These are phyloP conservation scores for Tiliacea aurago DNA, from an alignment of 2,888 invertebrate genomes.

Conservation along the genomic window DNA sequence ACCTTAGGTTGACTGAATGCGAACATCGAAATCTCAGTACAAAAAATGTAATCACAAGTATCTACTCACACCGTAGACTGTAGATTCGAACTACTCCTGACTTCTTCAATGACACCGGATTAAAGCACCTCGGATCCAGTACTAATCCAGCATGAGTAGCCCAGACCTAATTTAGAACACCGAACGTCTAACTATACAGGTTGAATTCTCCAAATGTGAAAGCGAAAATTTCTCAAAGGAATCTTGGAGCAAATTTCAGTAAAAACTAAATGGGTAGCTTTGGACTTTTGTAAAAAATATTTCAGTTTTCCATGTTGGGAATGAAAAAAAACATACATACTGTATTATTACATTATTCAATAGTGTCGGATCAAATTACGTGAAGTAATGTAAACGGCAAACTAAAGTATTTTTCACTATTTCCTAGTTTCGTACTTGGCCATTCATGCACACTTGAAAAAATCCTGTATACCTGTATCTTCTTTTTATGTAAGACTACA, in stretches of 20 bases:
- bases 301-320: background rate
- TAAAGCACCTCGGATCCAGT: constrained; percentile 25
- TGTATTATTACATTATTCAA: background rate
- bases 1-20: background rate
- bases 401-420: background rate
- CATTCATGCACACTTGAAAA: background rate
- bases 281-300: background rate
- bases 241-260: background rate
- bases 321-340: background rate
- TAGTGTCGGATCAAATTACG: too few relatives aligned
- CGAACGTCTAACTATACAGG: background rate
- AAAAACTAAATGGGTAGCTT: background rate
- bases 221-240: background rate
- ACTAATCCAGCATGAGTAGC: constrained; percentile 34
- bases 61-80: background rate
- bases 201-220: background rate
- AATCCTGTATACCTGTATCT: background rate
- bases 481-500: constrained; percentile 8
- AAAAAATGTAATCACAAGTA: background rate
- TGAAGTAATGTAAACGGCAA: background rate
- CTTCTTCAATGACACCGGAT: constrained; percentile 29
- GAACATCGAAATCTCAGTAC: background rate
- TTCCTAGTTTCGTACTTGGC: too few relatives aligned
- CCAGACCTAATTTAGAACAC: constrained; percentile 36
- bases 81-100: constrained; percentile 30